Conservation (phyloP, 2,888 invertebrate species). For the Ptycholaimellus sp. region DNA sequence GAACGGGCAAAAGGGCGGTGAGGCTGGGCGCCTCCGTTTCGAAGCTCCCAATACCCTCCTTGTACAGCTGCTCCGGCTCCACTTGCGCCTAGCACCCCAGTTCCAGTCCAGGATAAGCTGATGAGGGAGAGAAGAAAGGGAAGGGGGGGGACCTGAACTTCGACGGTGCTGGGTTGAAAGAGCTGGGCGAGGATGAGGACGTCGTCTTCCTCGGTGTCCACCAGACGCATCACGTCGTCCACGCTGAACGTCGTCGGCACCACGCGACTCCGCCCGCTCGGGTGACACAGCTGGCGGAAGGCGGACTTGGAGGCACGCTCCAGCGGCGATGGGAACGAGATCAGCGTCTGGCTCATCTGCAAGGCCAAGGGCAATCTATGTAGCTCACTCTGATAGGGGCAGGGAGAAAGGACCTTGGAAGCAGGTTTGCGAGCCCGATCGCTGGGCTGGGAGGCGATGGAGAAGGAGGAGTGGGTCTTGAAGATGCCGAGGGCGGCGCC, state of each 20-base stretch:
- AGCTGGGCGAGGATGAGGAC: conserved; percentile 3
- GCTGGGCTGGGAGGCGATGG: too few relatives aligned
- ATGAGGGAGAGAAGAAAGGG: too few relatives aligned
- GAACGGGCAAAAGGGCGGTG: not conserved
- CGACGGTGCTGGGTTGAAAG: not conserved
- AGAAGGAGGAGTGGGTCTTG: too few relatives aligned
- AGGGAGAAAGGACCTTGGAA: too few relatives aligned
- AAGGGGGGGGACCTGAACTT: too few relatives aligned
- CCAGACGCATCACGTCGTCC: conserved; percentile 19
- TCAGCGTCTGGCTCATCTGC: conserved; percentile 13
- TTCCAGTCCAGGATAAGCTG: too few relatives aligned
- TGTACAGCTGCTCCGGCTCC: not conserved
- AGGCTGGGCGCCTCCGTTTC: not conserved
- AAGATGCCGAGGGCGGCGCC: too few relatives aligned
- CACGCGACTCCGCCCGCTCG: conserved; percentile 5
- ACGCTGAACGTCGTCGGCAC: conserved; percentile 15
- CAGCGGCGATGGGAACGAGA: conserved; percentile 14
- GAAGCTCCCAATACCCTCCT: not conserved
- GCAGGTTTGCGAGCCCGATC: too few relatives aligned
- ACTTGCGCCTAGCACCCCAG: not conserved
- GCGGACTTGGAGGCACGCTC: not conserved
- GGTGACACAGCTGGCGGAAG: conserved; percentile 2
- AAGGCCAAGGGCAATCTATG: not conserved
- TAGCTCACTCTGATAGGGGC: too few relatives aligned
- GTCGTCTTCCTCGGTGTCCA: conserved; percentile 11